phyloP scores from a whole-genome alignment of 2,888 invertebrate genomes.

The Zootermopsis nevadensis region DNA sequence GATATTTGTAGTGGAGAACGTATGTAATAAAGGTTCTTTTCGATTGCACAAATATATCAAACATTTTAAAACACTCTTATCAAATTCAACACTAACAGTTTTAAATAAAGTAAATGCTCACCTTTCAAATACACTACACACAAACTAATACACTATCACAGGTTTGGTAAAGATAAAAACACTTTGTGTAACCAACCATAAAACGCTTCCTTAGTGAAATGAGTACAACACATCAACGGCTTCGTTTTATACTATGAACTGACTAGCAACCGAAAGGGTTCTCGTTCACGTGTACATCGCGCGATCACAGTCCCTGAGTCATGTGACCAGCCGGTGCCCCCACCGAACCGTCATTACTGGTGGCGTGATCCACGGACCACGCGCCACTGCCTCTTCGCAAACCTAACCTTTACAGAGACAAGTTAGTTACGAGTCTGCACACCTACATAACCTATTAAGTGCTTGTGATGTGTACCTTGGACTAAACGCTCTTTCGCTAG shows the following conservation, averaged over 20 bases:
- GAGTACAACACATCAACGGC: neutral
- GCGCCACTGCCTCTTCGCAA: conserved; percentile 14
- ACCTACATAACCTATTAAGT: no score
- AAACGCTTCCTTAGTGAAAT: neutral
- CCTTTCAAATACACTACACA: neutral
- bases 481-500: neutral
- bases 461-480: neutral
- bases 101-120: no score
- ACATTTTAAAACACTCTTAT: no score
- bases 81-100: neutral
- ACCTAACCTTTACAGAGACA: neutral
- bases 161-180: neutral
- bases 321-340: conserved; percentile 28
- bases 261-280: neutral
- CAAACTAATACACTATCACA: neutral
- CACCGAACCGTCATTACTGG: neutral
- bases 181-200: neutral
- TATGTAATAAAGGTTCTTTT: no score
- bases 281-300: conserved; percentile 35
- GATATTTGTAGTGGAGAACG: no score
- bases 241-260: conserved; percentile 2
- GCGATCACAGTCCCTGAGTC: conserved; percentile 1
- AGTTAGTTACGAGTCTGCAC: no score
- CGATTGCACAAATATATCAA: no score
- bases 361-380: conserved; percentile 36